These are phyloP conservation scores for Stenodema calcarata DNA, from an alignment of 2,888 invertebrate genomes.

Conservation along the genomic window DNA sequence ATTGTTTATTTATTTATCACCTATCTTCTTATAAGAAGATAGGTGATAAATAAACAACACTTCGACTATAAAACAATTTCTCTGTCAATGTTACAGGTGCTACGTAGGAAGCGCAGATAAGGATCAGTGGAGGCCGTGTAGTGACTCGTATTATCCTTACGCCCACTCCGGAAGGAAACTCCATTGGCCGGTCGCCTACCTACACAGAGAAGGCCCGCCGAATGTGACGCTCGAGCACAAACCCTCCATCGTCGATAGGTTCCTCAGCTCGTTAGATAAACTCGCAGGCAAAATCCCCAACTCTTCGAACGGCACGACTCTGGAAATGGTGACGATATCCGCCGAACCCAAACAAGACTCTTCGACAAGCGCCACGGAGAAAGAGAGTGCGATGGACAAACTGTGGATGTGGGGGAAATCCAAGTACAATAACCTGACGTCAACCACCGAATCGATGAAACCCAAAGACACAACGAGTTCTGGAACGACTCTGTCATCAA, in stretches of 20 bases:
- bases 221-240: constrained; percentile 65
- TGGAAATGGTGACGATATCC: constrained; percentile 30
- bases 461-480: neutral
- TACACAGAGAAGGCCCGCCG: constrained; percentile 81
- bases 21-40: no score
- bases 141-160: constrained; percentile 77
- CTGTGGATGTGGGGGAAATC: constrained; percentile 56
- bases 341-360: constrained; percentile 17
- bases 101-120: constrained; percentile 76
- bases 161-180: constrained; percentile 61
- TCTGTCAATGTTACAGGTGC: constrained; percentile 68
- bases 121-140: constrained; percentile 88
- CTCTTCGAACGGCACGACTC: neutral
- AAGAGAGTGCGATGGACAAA: constrained; percentile 55
- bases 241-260: constrained; percentile 57
- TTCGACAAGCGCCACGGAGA: constrained; percentile 11
- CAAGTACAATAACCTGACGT: constrained; percentile 51
- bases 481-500: neutral
- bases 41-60: no score
- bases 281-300: constrained; percentile 38
- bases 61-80: no score
- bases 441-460: neutral
- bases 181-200: constrained; percentile 80
- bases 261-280: constrained; percentile 54
- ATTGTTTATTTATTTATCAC: no score